These are phyloP conservation scores for Amphiprion clarkii DNA, from an alignment of 2,797 vertebrate species.

Conservation along the genomic window DNA sequence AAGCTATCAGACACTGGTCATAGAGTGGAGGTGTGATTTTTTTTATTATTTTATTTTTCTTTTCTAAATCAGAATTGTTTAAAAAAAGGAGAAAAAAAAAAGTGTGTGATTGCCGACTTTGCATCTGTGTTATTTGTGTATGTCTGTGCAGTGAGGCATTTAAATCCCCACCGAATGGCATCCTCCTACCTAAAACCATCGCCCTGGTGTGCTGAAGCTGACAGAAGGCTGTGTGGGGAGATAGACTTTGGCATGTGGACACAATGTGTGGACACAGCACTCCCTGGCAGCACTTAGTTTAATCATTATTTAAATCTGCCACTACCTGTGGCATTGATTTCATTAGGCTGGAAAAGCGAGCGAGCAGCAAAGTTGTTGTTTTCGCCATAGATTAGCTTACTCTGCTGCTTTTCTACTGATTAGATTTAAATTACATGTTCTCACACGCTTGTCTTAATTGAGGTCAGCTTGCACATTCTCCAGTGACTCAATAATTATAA, in stretches of 20 bases:
- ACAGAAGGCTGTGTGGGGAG: constrained; percentile 32
- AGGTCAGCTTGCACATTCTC: constrained; percentile 74
- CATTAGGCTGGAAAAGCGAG: constrained; percentile 47
- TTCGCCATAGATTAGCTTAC: constrained; percentile 73
- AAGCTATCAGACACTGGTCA: constrained; percentile 12
- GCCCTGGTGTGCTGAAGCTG: constrained; percentile 28
- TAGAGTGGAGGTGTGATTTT: constrained; percentile 5
- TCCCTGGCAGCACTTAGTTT: constrained; percentile 62
- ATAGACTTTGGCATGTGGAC: constrained; percentile 35
- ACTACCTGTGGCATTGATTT: constrained; percentile 73
- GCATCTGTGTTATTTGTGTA: constrained; percentile 40
- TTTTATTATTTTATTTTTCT: not conserved
- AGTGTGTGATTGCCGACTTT: constrained; percentile 34
- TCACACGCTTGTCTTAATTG: constrained; percentile 82
- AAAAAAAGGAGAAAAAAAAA: constrained; percentile 16
- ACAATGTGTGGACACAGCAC: constrained; percentile 57
- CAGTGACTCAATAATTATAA: constrained; percentile 76
- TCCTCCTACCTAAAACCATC: constrained; percentile 30
- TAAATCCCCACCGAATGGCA: constrained; percentile 31
- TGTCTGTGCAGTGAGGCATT: constrained; percentile 45
- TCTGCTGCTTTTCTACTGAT: constrained; percentile 75
- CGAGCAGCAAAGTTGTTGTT: constrained; percentile 63
- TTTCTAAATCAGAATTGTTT: constrained; percentile 4
- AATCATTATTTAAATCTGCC: constrained; percentile 75
- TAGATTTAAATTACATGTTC: constrained; percentile 76